Conservation (phyloP, 2,888 invertebrate species). For the Lithodes maja region DNA sequence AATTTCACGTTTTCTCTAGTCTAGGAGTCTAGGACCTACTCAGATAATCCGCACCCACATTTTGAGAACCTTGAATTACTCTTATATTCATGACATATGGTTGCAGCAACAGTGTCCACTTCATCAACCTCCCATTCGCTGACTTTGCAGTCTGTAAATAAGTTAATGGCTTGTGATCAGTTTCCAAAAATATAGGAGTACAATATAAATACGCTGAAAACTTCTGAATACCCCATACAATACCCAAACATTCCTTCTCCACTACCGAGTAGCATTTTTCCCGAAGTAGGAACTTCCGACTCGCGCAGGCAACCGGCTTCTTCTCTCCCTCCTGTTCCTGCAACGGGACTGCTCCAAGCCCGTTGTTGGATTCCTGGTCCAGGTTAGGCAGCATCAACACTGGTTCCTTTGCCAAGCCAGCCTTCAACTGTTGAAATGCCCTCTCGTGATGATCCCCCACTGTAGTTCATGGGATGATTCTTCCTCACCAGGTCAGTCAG, state of each 20-base stretch:
- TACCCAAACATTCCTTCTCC: neutral
- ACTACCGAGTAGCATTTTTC: neutral
- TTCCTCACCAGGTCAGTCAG: too few species aligned
- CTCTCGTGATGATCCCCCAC: neutral
- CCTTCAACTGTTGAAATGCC: neutral
- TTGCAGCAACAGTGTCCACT: neutral
- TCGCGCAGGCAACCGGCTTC: constrained; percentile 8
- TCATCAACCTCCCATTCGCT: neutral
- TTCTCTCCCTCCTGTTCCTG: neutral
- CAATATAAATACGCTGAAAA: neutral
- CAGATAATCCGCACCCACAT: neutral
- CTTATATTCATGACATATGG: neutral
- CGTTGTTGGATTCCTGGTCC: neutral
- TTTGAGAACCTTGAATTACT: neutral
- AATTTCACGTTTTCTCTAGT: neutral
- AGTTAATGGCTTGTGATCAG: neutral
- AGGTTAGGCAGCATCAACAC: neutral
- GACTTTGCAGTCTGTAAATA: neutral
- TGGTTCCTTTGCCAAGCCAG: neutral
- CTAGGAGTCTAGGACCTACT: neutral
- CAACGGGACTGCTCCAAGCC: neutral
- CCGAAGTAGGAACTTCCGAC: constrained; percentile 5
- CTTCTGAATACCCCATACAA: neutral
- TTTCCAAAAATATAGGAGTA: neutral
- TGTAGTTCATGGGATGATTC: too few species aligned